These are phyloP conservation scores for Babylonia areolata DNA, from an alignment of 1,140 invertebrate genomes.

Conservation along the genomic window DNA sequence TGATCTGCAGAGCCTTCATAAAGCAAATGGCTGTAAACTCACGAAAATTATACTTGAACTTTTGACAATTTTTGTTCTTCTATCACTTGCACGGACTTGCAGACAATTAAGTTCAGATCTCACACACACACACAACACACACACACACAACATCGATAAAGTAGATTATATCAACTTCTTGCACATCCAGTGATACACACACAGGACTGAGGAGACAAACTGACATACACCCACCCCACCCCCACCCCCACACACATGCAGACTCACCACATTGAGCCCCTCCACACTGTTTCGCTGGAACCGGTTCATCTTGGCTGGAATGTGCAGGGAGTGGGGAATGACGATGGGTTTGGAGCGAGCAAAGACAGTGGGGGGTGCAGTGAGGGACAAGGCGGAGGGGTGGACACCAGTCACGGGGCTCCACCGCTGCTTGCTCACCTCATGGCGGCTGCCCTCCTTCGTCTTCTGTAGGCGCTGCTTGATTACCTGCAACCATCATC, in stretches of 20 bases:
- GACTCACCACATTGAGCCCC: constrained; percentile 84
- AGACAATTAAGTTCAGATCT: no score
- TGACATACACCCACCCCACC: background rate
- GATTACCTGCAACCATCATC: constrained; percentile 47
- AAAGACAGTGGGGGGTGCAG: constrained; percentile 58
- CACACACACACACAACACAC: no score
- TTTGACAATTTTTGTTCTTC: no score
- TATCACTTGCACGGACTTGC: no score
- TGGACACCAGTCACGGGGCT: constrained; percentile 73
- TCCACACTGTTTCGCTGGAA: constrained; percentile 85
- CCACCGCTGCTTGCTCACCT: constrained; percentile 61
- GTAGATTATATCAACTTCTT: no score
- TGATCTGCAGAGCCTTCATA: no score
- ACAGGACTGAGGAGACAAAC: no score
- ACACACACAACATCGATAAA: no score
- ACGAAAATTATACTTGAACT: no score
- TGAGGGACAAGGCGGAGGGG: constrained; percentile 65
- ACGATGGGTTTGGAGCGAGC: constrained; percentile 56
- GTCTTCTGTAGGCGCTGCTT: constrained; percentile 70
- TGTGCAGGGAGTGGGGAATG: constrained; percentile 73
- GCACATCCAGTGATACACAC: background rate
- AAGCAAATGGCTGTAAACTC: no score
- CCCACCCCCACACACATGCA: background rate
- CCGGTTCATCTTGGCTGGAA: constrained; percentile 81
- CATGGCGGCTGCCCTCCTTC: constrained; percentile 68